Conservation (phyloP, 2,113 vertebrate genomes). For the Castor canadensis region DNA sequence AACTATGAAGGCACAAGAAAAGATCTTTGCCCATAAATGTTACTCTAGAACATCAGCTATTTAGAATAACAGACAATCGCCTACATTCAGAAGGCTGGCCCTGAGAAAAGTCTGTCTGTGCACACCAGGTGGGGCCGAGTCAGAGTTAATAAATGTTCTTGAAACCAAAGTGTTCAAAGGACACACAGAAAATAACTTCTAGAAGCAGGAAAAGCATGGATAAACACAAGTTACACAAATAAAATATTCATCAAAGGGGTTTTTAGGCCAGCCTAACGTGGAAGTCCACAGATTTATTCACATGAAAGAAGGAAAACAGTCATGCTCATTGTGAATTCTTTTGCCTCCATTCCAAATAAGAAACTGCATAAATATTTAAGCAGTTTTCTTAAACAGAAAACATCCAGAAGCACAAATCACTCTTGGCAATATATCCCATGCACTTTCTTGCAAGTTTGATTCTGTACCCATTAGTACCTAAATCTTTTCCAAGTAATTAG, state of each 20-base stretch:
- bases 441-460: neutral
- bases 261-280: neutral
- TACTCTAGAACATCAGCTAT: neutral
- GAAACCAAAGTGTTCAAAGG: neutral
- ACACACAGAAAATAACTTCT: neutral
- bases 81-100: neutral
- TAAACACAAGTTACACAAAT: neutral
- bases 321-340: neutral
- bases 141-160: neutral
- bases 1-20: neutral
- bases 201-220: neutral
- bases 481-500: slow-evolving; percentile 23
- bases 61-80: neutral
- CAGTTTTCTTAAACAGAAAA: neutral
- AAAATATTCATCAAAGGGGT: neutral
- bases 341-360: slow-evolving; percentile 38
- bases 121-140: neutral
- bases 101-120: neutral
- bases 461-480: neutral
- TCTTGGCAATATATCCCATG: neutral
- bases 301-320: neutral
- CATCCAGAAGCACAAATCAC: neutral
- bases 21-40: neutral
- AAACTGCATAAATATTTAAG: slow-evolving; percentile 55
- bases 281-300: neutral